Percentiles rank a stretch among this genome's conserved stretches.
Conservation (phyloP, 2,888 invertebrate genomes). For the Sceliomorpha sp. region DNA sequence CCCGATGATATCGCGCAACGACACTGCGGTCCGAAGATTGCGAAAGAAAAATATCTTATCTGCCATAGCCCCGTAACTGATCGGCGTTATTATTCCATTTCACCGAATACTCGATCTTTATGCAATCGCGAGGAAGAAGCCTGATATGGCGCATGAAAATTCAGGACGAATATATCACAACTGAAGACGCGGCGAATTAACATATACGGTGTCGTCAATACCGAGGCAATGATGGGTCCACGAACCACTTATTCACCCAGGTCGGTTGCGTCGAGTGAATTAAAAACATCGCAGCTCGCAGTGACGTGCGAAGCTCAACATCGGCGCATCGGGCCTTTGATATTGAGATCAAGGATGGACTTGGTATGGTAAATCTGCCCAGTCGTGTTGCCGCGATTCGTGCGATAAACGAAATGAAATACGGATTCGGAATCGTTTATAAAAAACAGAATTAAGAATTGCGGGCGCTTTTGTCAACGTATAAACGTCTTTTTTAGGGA, state of each 20-base stretch:
- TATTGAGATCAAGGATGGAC: conserved; percentile 62
- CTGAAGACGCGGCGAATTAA: conserved; percentile 25
- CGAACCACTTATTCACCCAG: conserved; percentile 51
- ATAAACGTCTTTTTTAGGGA: too few species aligned
- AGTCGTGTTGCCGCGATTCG: conserved; percentile 39
- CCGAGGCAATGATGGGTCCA: conserved; percentile 44
- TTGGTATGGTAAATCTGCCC: conserved; percentile 38
- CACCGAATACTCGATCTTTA: background rate
- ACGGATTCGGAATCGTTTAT: conserved; percentile 25
- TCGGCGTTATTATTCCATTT: background rate
- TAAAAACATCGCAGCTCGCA: conserved; percentile 55
- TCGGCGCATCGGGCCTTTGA: conserved; percentile 63
- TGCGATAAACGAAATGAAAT: conserved; percentile 25
- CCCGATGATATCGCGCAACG: too few species aligned
- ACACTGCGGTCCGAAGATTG: too few species aligned
- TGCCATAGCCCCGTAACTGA: background rate
- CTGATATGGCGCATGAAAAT: conserved; percentile 27
- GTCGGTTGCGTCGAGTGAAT: conserved; percentile 49
- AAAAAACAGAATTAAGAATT: too few species aligned
- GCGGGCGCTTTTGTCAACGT: too few species aligned
- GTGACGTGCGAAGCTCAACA: conserved; percentile 52
- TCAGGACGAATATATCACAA: conserved; percentile 38
- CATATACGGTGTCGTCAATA: conserved; percentile 51
- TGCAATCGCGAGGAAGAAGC: background rate
- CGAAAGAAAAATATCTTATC: too few species aligned